Conservation (phyloP, 2,888 invertebrate genomes). For the Ceramica pisi region DNA sequence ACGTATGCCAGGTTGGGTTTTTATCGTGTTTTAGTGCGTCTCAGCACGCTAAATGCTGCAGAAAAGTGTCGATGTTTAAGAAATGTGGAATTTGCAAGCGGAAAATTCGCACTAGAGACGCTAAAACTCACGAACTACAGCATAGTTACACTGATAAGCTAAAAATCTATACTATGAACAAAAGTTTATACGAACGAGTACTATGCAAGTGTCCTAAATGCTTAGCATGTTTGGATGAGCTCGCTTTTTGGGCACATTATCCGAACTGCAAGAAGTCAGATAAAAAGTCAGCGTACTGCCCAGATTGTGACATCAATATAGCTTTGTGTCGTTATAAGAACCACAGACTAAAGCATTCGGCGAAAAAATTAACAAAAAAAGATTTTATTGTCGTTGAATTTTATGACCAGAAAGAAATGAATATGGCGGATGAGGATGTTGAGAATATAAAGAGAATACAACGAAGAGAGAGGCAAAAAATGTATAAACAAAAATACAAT, state of each 20-base stretch:
- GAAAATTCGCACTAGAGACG: conserved; percentile 64
- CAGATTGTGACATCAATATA: conserved; percentile 65
- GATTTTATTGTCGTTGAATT: conserved; percentile 60
- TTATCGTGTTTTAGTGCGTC: conserved; percentile 55
- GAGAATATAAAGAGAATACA: too few species aligned
- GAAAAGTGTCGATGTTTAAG: conserved; percentile 2
- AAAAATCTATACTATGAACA: conserved; percentile 65
- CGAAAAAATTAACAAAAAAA: conserved; percentile 49
- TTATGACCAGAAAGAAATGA: conserved; percentile 10
- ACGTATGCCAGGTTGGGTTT: conserved; percentile 69
- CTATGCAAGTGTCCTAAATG: conserved; percentile 74
- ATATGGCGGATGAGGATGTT: too few species aligned
- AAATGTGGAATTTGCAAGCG: conserved; percentile 70
- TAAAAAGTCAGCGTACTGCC: conserved; percentile 54
- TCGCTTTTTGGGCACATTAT: conserved; percentile 65
- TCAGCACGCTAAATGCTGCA: conserved; percentile 55
- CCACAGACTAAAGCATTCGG: conserved; percentile 61
- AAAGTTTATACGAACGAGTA: conserved; percentile 62
- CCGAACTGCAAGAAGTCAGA: conserved; percentile 50
- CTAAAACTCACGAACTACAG: conserved; percentile 67
- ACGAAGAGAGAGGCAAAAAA: not conserved
- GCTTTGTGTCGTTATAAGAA: not conserved
- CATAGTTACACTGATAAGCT: conserved; percentile 69
- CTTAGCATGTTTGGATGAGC: conserved; percentile 70
- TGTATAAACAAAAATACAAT: not conserved